phyloP scores from a whole-genome alignment of 2,888 invertebrate genomes.

The Spodoptera picta region DNA sequence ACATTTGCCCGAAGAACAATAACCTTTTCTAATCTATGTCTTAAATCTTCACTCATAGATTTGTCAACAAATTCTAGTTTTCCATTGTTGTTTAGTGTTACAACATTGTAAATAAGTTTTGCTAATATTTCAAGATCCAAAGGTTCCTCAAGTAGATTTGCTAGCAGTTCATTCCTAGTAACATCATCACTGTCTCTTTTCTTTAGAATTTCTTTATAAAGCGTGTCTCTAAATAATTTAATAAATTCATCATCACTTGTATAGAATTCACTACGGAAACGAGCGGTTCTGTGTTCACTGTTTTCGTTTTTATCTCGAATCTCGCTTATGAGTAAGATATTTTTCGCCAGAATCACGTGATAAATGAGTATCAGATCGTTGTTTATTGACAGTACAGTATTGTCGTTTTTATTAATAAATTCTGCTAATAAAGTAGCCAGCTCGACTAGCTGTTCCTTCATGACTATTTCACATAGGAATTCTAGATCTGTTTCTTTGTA shows the following conservation, averaged over 20 bases:
- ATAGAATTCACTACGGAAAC: neutral
- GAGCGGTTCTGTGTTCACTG: neutral
- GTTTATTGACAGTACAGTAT: neutral
- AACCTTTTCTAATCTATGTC: conserved; percentile 15
- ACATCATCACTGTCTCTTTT: neutral
- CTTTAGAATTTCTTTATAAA: neutral
- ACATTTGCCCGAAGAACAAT: conserved; percentile 15
- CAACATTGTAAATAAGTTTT: conserved; percentile 18
- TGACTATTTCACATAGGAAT: neutral
- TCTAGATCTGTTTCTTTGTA: neutral
- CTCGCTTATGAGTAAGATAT: neutral
- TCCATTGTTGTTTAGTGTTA: conserved; percentile 11
- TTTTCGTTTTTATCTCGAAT: conserved; percentile 1
- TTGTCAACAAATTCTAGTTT: conserved; percentile 29
- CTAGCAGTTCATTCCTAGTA: neutral
- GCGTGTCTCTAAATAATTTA: neutral
- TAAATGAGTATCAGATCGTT: conserved; percentile 1
- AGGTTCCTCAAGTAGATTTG: conserved; percentile 1
- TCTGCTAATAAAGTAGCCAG: conserved; percentile 1
- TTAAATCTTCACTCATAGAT: conserved; percentile 2
- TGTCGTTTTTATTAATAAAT: neutral
- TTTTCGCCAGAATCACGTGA: conserved; percentile 2
- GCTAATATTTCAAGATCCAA: conserved; percentile 6
- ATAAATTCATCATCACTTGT: neutral
- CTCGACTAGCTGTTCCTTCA: conserved; percentile 3